These are phyloP conservation scores for Cheilosia variabilis DNA, from an alignment of 2,888 invertebrate species.

Conservation along the genomic window DNA sequence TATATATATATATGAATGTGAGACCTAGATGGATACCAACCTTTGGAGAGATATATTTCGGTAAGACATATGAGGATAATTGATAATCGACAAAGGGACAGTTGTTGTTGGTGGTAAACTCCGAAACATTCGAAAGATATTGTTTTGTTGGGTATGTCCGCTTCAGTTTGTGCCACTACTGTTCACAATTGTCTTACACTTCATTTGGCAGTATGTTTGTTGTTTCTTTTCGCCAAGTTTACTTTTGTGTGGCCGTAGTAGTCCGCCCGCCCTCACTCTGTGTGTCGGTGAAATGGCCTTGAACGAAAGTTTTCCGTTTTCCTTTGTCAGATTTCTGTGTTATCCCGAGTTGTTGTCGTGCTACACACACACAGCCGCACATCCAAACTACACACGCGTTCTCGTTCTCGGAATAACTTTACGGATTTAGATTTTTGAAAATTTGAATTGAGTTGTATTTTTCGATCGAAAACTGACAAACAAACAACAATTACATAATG, in stretches of 20 bases:
- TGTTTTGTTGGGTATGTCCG: slow-evolving; percentile 54
- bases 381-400: slow-evolving; percentile 13
- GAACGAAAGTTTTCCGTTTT: slow-evolving; percentile 75
- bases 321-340: slow-evolving; percentile 72
- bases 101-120: slow-evolving; percentile 39
- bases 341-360: slow-evolving; percentile 57
- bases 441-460: slow-evolving; percentile 29
- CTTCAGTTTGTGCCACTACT: slow-evolving; percentile 31
- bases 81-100: slow-evolving; percentile 21
- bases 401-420: slow-evolving; percentile 18
- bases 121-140: slow-evolving; percentile 33
- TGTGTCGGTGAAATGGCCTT: slow-evolving; percentile 75
- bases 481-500: slow-evolving; percentile 64
- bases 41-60: slow-evolving; percentile 19
- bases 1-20: neutral
- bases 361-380: neutral
- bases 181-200: slow-evolving; percentile 39
- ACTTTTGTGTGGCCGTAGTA: slow-evolving; percentile 28
- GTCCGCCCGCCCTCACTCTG: slow-evolving; percentile 44
- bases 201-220: slow-evolving; percentile 36
- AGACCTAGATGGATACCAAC: slow-evolving; percentile 26
- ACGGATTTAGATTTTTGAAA: slow-evolving; percentile 36
- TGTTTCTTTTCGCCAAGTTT: slow-evolving; percentile 21
- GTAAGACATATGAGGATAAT: neutral
- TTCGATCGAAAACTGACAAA: slow-evolving; percentile 27